phyloP scores from a whole-genome alignment of 2,888 invertebrate species.

The Stenchaetothrips biformis region DNA sequence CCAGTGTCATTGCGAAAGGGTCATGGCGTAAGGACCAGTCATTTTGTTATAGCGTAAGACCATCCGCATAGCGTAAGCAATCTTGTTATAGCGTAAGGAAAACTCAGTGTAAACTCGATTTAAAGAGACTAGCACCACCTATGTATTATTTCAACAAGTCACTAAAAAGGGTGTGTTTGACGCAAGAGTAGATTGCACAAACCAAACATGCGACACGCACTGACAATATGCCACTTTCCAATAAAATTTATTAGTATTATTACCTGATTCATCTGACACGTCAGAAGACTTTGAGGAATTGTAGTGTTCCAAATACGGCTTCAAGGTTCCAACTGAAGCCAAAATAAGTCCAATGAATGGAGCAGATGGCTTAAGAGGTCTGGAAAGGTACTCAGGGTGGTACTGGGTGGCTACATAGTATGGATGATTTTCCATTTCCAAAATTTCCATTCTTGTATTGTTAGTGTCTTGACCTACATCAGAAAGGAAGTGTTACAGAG shows the following conservation, averaged over 20 bases:
- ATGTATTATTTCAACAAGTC: no score
- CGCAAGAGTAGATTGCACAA: background rate
- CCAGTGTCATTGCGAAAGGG: no score
- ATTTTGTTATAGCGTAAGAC: no score
- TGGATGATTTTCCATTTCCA: conserved; percentile 76
- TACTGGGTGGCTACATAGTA: conserved; percentile 95
- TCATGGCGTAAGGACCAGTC: no score
- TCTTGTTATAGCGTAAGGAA: no score
- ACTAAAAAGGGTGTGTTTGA: background rate
- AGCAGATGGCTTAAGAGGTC: conserved; percentile 87
- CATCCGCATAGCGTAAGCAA: no score
- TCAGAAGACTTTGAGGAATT: background rate
- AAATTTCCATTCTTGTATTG: conserved; percentile 89
- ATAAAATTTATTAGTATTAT: background rate
- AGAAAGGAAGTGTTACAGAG: conserved; percentile 19
- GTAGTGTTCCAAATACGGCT: conserved; percentile 56
- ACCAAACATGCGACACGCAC: background rate
- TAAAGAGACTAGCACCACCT: no score
- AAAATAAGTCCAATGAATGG: conserved; percentile 92
- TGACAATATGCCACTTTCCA: background rate
- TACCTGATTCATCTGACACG: conserved; percentile 27
- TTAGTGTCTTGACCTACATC: conserved; percentile 63
- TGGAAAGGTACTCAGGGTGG: conserved; percentile 94
- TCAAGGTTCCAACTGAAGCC: conserved; percentile 78
- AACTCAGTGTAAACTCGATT: no score